These are phyloP conservation scores for Hypanus sabinus DNA, from an alignment of 2,113 vertebrate genomes.

Conservation along the genomic window DNA sequence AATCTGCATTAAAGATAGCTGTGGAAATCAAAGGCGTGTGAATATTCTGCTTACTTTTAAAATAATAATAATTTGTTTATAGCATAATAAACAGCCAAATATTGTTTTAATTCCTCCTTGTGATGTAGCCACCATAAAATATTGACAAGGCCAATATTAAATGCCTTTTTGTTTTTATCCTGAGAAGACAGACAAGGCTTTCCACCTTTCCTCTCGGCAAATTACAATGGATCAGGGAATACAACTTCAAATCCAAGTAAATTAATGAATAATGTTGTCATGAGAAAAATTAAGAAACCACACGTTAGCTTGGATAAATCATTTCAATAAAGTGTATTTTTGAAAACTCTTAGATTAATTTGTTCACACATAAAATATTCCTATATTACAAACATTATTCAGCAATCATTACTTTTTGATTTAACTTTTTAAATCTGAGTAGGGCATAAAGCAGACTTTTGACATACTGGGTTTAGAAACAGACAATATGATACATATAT, in stretches of 20 bases:
- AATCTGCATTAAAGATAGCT: background rate
- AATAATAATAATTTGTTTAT: background rate
- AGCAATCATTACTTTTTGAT: background rate
- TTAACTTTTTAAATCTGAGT: background rate
- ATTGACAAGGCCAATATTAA: background rate
- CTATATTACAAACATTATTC: background rate
- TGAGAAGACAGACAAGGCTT: background rate
- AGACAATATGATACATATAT: background rate
- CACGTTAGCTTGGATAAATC: background rate
- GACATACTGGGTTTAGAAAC: background rate
- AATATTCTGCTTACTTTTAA: background rate
- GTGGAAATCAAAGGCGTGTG: background rate
- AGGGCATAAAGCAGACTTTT: background rate
- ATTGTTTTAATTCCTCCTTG: background rate
- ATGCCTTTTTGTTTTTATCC: background rate
- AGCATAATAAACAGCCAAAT: background rate
- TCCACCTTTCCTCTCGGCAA: background rate
- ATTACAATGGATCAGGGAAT: background rate
- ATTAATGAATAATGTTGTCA: background rate
- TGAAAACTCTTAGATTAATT: background rate
- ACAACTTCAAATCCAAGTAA: background rate
- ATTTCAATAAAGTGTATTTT: background rate
- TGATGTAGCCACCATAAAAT: background rate
- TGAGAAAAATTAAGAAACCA: background rate
- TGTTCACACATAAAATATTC: background rate